Base-by-base conservation (phyloP, 2,888 invertebrate genomes). In the Candidula unifasciata region DNA sequence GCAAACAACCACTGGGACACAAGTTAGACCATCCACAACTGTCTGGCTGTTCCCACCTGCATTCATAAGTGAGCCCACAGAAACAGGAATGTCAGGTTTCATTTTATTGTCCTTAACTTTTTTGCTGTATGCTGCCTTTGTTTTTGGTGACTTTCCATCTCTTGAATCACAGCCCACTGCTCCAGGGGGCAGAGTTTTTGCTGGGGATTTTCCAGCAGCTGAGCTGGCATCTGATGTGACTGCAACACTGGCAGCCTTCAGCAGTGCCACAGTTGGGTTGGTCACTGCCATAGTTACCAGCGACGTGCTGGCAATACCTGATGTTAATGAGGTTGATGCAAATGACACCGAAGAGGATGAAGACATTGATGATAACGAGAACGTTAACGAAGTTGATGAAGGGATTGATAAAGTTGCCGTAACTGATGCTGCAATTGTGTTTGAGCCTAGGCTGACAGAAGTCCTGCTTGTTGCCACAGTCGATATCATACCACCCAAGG, bases 141-240 rank as follows among this genome's bases (percentile, higher is more conserved):
- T 87, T 87, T 92, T 92, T 66, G 88, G 88, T 13, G 90, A 90
- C 21, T 90, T 90, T 79, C 89, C 89, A 81, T 91, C 90, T 86
- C 89, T 89, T 69, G 87, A 85, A 33, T 81, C 86, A 24, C 85
- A 68, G 57, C 86, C 84, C 69, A 84, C 83, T 57, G 87, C 64
- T 83, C 89, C 88, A 69, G 85, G 81, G 21, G 66, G 27, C 21
- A 5, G 24, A 35, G 81, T 27, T 71, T 83, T 83, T 21, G 52
- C 18, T n/a, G 83, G 83, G 33, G 83, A 79, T 68, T 83, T 83
- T 2, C 64, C 8, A 27, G 52, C 18, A 10, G 44, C 57, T 8
- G 21, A 57, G 68, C 35, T 27, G 27, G 35, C 60, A 33, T 73
- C 82, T 37, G 84, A 24, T 27, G n/a, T 27, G 21, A 37, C 52